Conservation (phyloP, 1,140 invertebrate genomes). For the Cydia splendana region DNA sequence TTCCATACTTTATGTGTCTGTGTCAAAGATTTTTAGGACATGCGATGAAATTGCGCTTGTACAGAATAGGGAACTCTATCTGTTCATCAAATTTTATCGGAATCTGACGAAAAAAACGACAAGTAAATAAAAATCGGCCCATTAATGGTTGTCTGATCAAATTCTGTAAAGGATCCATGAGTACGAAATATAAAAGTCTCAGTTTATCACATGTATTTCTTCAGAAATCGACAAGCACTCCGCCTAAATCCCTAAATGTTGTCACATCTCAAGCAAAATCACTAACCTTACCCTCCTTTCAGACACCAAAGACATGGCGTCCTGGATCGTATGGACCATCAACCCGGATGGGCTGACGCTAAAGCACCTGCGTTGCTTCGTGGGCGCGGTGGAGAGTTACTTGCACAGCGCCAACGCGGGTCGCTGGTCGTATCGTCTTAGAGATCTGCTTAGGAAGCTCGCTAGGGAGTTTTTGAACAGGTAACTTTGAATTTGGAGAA, state of each 20-base stretch:
- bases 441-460: constrained; percentile 83
- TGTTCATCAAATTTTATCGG: too few species aligned
- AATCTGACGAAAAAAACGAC: too few species aligned
- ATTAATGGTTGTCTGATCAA: too few species aligned
- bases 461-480: constrained; percentile 67
- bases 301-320: constrained; percentile 82
- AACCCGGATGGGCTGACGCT: constrained; percentile 82
- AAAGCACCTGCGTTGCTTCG: constrained; percentile 88
- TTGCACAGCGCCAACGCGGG: constrained; percentile 94
- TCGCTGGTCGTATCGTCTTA: constrained; percentile 85
- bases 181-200: too few species aligned
- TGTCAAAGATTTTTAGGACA: too few species aligned
- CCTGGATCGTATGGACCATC: constrained; percentile 86
- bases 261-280: not conserved
- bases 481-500: constrained; percentile 41
- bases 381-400: constrained; percentile 92
- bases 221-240: constrained; percentile 14
- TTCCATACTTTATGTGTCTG: too few species aligned
- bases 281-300: constrained; percentile 16
- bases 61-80: too few species aligned
- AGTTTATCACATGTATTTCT: not conserved
- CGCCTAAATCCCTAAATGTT: constrained; percentile 20
- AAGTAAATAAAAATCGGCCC: too few species aligned
- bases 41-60: too few species aligned
- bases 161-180: too few species aligned